A percentile compares a stretch with the other conserved stretches of the same genome.
Evolutionary conservation across 2,888 invertebrate genomes (phyloP).

Genomic region (Pemphredon lugubris): DNA sequence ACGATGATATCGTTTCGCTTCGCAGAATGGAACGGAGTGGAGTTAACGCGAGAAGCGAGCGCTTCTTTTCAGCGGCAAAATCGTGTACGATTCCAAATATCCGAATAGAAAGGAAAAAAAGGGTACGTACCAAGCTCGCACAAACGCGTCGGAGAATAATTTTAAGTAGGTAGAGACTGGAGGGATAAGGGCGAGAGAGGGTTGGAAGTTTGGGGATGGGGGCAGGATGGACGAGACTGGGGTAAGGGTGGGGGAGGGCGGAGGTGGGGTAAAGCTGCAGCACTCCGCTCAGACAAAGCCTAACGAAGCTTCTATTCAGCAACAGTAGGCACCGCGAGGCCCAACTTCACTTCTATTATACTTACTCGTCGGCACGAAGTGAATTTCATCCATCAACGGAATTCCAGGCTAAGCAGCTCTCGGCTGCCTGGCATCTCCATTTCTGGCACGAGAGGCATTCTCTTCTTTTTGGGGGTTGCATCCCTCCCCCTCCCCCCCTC

Average conservation of each 20-base stretch:
- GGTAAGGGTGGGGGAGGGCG: constrained; percentile 40
- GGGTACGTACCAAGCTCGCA: constrained; percentile 9
- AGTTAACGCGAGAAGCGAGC: no score
- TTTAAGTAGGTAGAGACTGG: constrained; percentile 63
- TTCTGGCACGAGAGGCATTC: constrained; percentile 45
- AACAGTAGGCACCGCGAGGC: constrained; percentile 69
- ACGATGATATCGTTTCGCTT: no score
- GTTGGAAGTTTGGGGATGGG: no score
- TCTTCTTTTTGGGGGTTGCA: constrained; percentile 47
- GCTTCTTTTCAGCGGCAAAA: no score
- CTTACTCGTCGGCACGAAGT: constrained; percentile 63
- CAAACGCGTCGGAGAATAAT: constrained; percentile 60
- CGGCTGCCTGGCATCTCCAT: constrained; percentile 45
- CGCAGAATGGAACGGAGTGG: no score
- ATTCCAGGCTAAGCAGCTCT: constrained; percentile 64
- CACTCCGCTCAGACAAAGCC: constrained; percentile 70
- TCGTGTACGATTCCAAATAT: no score
- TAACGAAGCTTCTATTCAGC: constrained; percentile 73
- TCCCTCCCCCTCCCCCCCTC: no score
- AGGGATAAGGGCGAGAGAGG: no score
- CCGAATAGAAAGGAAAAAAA: no score
- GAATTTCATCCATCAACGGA: constrained; percentile 68
- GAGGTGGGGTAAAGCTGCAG: constrained; percentile 60
- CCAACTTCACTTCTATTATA: constrained; percentile 71
- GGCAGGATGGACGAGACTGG: constrained; percentile 46